Percentiles rank a stretch among this genome's conserved stretches.
Conservation (phyloP, 2,113 vertebrate genomes). For the Origma solitaria region DNA sequence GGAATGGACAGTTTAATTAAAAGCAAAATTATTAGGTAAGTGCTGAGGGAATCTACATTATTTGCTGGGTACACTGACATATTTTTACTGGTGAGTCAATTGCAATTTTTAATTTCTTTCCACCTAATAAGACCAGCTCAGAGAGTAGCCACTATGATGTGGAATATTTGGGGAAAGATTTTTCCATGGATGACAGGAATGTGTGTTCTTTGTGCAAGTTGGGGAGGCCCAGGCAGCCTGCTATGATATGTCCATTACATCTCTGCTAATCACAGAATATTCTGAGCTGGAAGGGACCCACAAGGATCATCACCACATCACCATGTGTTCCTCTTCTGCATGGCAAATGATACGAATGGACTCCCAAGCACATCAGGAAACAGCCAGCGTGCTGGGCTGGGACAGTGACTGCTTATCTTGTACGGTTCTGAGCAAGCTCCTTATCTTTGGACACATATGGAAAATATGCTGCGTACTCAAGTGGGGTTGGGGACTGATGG, state of each 20-base stretch:
- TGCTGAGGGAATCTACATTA: constrained; percentile 45
- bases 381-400: neutral
- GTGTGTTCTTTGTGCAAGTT: neutral
- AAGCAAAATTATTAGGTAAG: constrained; percentile 59
- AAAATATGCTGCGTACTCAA: neutral
- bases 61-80: constrained; percentile 31
- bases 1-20: constrained; percentile 61
- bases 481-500: neutral
- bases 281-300: neutral
- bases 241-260: neutral
- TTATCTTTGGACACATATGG: neutral
- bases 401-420: neutral
- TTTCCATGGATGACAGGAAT: neutral
- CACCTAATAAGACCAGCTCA: neutral
- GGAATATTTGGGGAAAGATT: constrained; percentile 4
- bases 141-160: neutral
- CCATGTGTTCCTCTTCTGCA: rapidly evolving
- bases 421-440: neutral
- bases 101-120: constrained; percentile 51
- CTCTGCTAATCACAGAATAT: neutral
- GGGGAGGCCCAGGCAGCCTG: neutral
- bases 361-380: neutral
- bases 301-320: neutral
- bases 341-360: rapidly evolving
- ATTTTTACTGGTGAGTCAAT: constrained; percentile 57